A percentile compares a stretch with the other conserved stretches of the same genome.
These are phyloP conservation scores for Pseudeuparius sepicola DNA, from an alignment of 2,888 invertebrate species.

Conservation along the genomic window DNA sequence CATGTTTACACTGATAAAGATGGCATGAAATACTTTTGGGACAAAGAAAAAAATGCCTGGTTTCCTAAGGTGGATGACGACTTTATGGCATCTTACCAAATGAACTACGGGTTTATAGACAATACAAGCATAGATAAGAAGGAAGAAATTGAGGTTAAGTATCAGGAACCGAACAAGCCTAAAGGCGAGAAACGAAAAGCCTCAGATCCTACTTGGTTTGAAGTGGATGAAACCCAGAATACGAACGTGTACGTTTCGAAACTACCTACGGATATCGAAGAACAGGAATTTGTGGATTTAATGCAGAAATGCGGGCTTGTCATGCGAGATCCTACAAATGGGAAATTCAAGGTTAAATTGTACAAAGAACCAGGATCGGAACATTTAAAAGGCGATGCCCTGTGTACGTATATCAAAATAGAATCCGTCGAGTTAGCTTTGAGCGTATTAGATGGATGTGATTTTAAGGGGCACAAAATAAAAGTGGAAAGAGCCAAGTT, in stretches of 20 bases:
- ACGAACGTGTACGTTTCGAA: slow-evolving; percentile 95
- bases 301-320: slow-evolving; percentile 96
- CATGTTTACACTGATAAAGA: slow-evolving; percentile 76
- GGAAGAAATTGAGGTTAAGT: slow-evolving; percentile 22
- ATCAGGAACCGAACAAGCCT: slow-evolving; percentile 24
- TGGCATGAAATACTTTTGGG: slow-evolving; percentile 87
- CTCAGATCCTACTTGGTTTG: slow-evolving; percentile 71
- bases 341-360: slow-evolving; percentile 46
- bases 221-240: slow-evolving; percentile 76
- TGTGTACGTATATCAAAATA: slow-evolving; percentile 90
- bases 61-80: slow-evolving; percentile 95
- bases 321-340: slow-evolving; percentile 47
- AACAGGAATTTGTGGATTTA: slow-evolving; percentile 80
- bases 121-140: slow-evolving; percentile 35
- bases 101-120: slow-evolving; percentile 82
- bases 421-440: slow-evolving; percentile 93
- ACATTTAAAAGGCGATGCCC: slow-evolving; percentile 87
- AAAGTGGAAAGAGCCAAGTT: slow-evolving; percentile 90
- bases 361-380: slow-evolving; percentile 75
- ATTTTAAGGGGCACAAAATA: slow-evolving; percentile 68
- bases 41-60: slow-evolving; percentile 83
- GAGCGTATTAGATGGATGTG: slow-evolving; percentile 81
- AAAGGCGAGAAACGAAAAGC: slow-evolving; percentile 42
- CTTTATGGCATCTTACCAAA: slow-evolving; percentile 91
- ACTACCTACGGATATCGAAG: slow-evolving; percentile 77